phyloP scores from a whole-genome alignment of 2,113 vertebrate species.

The Lophius piscatorius region DNA sequence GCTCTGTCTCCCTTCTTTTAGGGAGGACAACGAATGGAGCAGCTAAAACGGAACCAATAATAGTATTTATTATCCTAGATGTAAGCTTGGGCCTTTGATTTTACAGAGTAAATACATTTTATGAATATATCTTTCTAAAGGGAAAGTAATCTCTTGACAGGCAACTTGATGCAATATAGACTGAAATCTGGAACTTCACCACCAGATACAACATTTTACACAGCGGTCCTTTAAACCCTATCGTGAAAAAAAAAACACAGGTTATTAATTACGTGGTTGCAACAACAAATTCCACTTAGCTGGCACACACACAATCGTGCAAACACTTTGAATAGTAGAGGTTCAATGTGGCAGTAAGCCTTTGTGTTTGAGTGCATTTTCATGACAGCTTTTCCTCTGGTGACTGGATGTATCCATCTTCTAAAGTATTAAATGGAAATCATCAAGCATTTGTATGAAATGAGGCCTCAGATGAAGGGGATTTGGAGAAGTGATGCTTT shows the following conservation, averaged over 20 bases:
- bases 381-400: slow-evolving; percentile 65
- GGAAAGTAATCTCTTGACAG: no score
- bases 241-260: slow-evolving; percentile 49
- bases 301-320: slow-evolving; percentile 35
- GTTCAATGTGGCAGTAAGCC: slow-evolving; percentile 73
- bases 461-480: slow-evolving; percentile 75
- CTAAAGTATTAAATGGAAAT: slow-evolving; percentile 82
- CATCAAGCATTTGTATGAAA: slow-evolving; percentile 70
- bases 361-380: slow-evolving; percentile 76
- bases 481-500: slow-evolving; percentile 78
- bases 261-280: slow-evolving; percentile 68
- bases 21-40: no score
- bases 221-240: slow-evolving; percentile 32
- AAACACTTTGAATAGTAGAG: slow-evolving; percentile 58
- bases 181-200: no score
- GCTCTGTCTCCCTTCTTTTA: no score
- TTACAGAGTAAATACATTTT: no score
- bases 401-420: slow-evolving; percentile 69
- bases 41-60: no score
- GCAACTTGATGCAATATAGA: no score
- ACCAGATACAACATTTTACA: no score
- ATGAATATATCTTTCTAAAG: no score
- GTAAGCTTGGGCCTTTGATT: no score
- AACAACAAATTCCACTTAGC: slow-evolving; percentile 49
- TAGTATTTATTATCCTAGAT: no score